These are phyloP conservation scores for Rhabdomys dilectus DNA, from an alignment of 2,113 vertebrate species.

Conservation along the genomic window DNA sequence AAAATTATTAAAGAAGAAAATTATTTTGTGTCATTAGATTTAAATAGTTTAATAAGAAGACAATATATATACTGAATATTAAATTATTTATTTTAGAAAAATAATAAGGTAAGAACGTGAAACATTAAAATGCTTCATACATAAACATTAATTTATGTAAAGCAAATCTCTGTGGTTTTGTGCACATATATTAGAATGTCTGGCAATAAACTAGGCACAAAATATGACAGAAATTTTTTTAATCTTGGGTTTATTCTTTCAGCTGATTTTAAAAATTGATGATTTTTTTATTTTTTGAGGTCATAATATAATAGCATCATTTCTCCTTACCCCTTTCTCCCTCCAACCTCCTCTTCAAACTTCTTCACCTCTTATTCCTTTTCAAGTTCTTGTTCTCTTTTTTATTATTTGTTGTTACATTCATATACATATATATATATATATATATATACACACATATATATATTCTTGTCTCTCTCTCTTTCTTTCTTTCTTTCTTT, in stretches of 20 bases:
- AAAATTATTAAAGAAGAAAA: conserved; percentile 6
- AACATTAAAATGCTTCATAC: neutral
- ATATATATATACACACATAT: too few relatives aligned
- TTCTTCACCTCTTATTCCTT: neutral
- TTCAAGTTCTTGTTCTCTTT: neutral
- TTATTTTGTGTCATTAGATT: neutral
- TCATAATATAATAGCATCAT: neutral
- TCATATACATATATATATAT: neutral
- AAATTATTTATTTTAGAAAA: conserved; percentile 1
- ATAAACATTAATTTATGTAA: neutral
- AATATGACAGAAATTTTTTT: neutral
- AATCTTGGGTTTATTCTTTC: neutral
- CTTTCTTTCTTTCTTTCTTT: too few relatives aligned
- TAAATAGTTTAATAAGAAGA: neutral
- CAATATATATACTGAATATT: neutral
- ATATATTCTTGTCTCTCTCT: too few relatives aligned
- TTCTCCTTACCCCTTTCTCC: neutral
- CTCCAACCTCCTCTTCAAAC: neutral
- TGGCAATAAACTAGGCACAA: conserved; percentile 10
- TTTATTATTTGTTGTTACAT: neutral
- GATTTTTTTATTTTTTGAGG: neutral
- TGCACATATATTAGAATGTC: conserved; percentile 2
- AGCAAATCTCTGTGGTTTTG: neutral
- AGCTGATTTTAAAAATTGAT: neutral
- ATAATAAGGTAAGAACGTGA: conserved; percentile 24